Percentiles rank a stretch among this genome's conserved stretches.
These are phyloP conservation scores for Ormyrus pomaceus DNA, from an alignment of 2,888 invertebrate genomes.

Conservation along the genomic window DNA sequence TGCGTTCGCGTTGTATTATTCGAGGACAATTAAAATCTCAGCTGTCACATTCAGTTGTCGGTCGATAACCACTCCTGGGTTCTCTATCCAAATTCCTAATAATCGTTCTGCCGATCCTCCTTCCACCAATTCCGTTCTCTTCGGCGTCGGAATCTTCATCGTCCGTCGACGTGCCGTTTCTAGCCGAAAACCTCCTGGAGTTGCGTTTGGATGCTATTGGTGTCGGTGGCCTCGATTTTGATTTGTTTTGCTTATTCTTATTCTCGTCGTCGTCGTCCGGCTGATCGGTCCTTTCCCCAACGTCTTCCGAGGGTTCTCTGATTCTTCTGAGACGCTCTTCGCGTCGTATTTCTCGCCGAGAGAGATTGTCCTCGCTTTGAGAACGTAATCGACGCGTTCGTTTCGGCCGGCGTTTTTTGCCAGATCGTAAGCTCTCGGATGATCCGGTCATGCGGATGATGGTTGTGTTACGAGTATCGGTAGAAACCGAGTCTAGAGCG, in stretches of 20 bases:
- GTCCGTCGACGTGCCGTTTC: constrained; percentile 72
- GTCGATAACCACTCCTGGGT: constrained; percentile 66
- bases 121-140: neutral
- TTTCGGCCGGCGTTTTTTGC: constrained; percentile 62
- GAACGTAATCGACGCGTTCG: constrained; percentile 60
- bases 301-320: constrained; percentile 6
- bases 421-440: constrained; percentile 67
- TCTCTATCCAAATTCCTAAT: constrained; percentile 66
- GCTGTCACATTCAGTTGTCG: constrained; percentile 52
- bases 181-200: constrained; percentile 71
- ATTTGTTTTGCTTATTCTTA: constrained; percentile 36
- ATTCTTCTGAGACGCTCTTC: constrained; percentile 60
- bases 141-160: constrained; percentile 75
- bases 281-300: neutral
- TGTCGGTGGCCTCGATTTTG: constrained; percentile 64
- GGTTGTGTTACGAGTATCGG: constrained; percentile 61
- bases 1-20: too few species aligned
- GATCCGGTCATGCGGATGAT: constrained; percentile 67
- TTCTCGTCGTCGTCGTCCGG: constrained; percentile 1
- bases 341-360: constrained; percentile 65
- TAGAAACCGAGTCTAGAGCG: constrained; percentile 64
- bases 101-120: constrained; percentile 53
- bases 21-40: constrained; percentile 10
- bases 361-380: constrained; percentile 69
- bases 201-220: constrained; percentile 72